Base-by-base conservation (phyloP, 2,888 invertebrate species). In the Rhagonycha lutea region DNA sequence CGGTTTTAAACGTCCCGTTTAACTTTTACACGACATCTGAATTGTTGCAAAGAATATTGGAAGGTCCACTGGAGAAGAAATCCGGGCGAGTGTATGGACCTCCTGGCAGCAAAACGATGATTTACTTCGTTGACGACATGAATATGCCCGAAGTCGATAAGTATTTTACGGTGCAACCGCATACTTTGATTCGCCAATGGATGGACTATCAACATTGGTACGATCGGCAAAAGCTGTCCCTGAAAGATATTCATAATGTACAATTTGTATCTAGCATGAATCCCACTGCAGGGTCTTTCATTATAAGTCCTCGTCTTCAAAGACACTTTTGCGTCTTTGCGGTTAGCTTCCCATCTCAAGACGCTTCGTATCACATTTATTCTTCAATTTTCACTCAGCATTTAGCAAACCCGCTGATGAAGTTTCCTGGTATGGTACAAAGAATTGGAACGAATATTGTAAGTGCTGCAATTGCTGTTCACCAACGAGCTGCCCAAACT, bases 261-360 rank as follows among this genome's bases (percentile, higher is more conserved):
- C 98, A 98, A 89, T 98, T 97, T 86, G 93, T 98, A 14, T 94
- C 97, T 0, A 96, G 96, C 86, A 98, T 98, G 98, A 98, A 98
- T 88, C 98, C 98, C 0, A 97, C 97, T 0, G 96, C 98, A 14
- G 98, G 98, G 14, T 96, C 96, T 73, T 98, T 98, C 86, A 96
- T 96, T 14, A 97, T 98, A 74, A 95, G 98, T 89, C 92, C 97
- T 0, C 91, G 98, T 47, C 89, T 98, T 12, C 97, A 98, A 86
- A 88, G 96, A 74, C 96, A 96, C 85, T 96, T 96, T 86, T 94
- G 94, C 82, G 94, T 95, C 0, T 96, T 96, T 87, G 95, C 96
- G 63, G 93, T 96, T 67, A 96, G 96, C 88, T 96, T 95, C 85
- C 98, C 98, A 4, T 92, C 93, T 2, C 86, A 90, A 14, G 96